Percentiles rank a stretch among this genome's conserved stretches.
Conservation (phyloP, 2,113 vertebrate genomes). For the Cyprinodon brontotheroides region DNA sequence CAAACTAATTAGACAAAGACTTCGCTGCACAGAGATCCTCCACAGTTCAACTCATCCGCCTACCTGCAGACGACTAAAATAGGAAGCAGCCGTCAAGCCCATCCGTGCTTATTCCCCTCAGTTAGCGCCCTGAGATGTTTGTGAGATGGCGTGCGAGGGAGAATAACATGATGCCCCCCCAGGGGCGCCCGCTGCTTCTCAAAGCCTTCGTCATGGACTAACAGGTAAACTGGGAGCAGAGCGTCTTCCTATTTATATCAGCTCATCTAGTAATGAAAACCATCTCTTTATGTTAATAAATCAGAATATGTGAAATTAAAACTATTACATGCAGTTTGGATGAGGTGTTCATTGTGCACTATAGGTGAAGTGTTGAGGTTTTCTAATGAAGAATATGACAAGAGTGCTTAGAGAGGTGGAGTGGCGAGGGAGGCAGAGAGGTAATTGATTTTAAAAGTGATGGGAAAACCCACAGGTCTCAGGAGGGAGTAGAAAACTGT, state of each 20-base stretch:
- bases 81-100: conserved; percentile 77
- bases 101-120: conserved; percentile 72
- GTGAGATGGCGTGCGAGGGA: conserved; percentile 64
- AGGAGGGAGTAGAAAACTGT: conserved; percentile 69
- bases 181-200: conserved; percentile 51
- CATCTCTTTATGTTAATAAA: no score
- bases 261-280: no score
- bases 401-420: conserved; percentile 72
- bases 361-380: conserved; percentile 72
- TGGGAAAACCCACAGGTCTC: conserved; percentile 78
- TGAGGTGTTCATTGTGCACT: conserved; percentile 59
- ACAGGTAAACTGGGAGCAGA: conserved; percentile 49
- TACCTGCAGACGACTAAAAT: conserved; percentile 83
- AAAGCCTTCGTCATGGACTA: conserved; percentile 59
- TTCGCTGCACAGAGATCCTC: conserved; percentile 81
- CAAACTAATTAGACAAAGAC: conserved; percentile 85
- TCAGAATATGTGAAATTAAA: no score
- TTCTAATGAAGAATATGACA: conserved; percentile 78
- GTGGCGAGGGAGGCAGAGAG: conserved; percentile 73
- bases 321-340: no score
- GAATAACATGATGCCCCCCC: conserved; percentile 64
- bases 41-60: conserved; percentile 82
- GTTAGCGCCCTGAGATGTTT: conserved; percentile 72
- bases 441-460: conserved; percentile 83
- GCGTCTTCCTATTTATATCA: conserved; percentile 54